Evolutionary conservation across 2,888 invertebrate genomes (phyloP).

Genomic region (Caenorhabditis afra): DNA sequence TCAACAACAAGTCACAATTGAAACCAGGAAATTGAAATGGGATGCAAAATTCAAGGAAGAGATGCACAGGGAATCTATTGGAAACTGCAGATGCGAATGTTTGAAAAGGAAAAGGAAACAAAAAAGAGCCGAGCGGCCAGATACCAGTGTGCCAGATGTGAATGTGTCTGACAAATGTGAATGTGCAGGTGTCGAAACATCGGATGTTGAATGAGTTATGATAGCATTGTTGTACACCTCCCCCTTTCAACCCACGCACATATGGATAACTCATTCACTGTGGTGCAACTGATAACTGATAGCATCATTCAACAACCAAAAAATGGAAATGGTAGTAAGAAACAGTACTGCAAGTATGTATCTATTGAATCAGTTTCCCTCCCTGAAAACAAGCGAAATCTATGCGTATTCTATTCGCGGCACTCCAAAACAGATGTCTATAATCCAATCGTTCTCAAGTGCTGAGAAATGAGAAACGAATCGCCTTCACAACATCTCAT

Average conservation of each 20-base stretch:
- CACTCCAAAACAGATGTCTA: constrained; percentile 12
- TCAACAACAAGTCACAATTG: too few species aligned
- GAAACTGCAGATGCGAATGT: not conserved
- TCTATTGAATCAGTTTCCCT: too few species aligned
- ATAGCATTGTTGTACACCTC: constrained; percentile 21
- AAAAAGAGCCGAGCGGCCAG: not conserved
- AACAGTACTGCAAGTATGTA: too few species aligned
- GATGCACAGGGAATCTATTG: too few species aligned
- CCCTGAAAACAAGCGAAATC: not conserved
- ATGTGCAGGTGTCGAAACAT: constrained; percentile 11
- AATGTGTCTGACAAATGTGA: too few species aligned
- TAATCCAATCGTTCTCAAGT: constrained; percentile 9
- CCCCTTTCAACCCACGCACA: constrained; percentile 5
- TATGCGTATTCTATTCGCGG: not conserved
- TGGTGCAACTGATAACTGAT: not conserved
- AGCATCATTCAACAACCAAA: too few species aligned
- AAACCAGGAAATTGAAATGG: too few species aligned
- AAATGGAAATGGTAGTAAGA: too few species aligned
- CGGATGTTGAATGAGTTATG: constrained; percentile 29
- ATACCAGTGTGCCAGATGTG: not conserved
- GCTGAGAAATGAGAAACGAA: not conserved
- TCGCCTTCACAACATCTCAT: too few species aligned
- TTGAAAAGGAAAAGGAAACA: not conserved
- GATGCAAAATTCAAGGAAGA: too few species aligned
- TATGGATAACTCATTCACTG: constrained; percentile 25